Conservation (phyloP, 2,113 vertebrate species). For the Cyprinodon brontotheroides region DNA sequence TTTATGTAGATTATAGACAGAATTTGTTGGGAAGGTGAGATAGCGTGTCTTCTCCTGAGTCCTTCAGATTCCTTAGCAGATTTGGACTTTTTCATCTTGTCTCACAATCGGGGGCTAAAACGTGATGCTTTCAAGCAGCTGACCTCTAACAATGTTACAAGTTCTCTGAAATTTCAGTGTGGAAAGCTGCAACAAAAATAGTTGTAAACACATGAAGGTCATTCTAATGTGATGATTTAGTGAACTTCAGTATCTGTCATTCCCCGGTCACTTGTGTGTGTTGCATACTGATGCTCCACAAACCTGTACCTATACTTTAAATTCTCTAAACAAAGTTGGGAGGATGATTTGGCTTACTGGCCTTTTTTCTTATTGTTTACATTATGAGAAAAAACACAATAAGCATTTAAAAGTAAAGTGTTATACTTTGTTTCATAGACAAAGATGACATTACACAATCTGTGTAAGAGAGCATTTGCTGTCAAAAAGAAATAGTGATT, state of each 20-base stretch:
- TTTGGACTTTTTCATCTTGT: conserved; percentile 11
- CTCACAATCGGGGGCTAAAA: conserved; percentile 2
- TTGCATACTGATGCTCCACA: background rate
- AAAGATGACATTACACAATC: no score
- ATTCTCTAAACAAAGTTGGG: background rate
- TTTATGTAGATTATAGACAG: conserved; percentile 15
- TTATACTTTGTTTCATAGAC: no score
- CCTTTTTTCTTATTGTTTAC: no score
- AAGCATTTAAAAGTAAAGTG: background rate
- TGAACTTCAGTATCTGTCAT: conserved; percentile 11
- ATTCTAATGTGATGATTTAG: conserved; percentile 6
- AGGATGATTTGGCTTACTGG: background rate
- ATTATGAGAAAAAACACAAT: background rate
- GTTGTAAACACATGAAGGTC: conserved; percentile 12
- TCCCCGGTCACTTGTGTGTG: background rate
- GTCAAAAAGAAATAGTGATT: no score
- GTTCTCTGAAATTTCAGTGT: conserved; percentile 4
- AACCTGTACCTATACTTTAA: background rate
- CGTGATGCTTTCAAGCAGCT: background rate
- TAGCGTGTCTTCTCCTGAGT: background rate
- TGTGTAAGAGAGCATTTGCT: no score
- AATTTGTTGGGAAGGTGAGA: conserved; percentile 5
- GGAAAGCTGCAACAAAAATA: conserved; percentile 1
- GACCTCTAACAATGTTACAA: conserved; percentile 4
- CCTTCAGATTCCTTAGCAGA: conserved; percentile 17